Base-by-base conservation (phyloP, 2,888 invertebrate species). In the Ctenicera cuprea region DNA sequence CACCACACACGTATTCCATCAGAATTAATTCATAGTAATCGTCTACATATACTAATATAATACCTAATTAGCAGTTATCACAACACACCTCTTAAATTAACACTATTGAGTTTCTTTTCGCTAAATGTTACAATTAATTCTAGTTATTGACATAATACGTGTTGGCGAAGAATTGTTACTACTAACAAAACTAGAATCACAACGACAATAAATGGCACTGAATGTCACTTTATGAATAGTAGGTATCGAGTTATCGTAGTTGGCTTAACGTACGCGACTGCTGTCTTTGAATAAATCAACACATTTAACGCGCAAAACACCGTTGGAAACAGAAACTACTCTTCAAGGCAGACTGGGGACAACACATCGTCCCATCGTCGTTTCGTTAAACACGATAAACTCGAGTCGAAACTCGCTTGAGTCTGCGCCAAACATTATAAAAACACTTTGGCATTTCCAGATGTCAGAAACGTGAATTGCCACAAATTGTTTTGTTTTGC, bases 1-100 rank as follows among this genome's bases (percentile, higher is more conserved):
- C 80, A 81, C 79, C 83, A 83, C 80, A 83, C 81, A 83, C 83
- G 85, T 85, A 83, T 87, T 86, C 87, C 87, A 87, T 87, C 84
- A 86, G 86, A 80, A 84, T 84, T 84, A 79, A 77, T 77, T 76
- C 76, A 75, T 73, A 74, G 41, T 65, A 73, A 61, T 69, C 65
- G 69, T 59, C 14, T 68, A 38, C 48, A 48, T 48, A 68, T 52
- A 41, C 59, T 59, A n/a, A n/a, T n/a, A n/a, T 38, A 61, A 18
- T 16, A 48, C 14, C 26, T 33, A 30, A 8, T n/a, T 26, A 26
- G 26, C 38, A 22, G 41, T 38, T 9, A 41, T 12, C 57, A 61
- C 38, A 41, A 18, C 37, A 59, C 38, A 38, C 59, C 1, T 30
- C 30, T 14, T 30, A 26, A 59, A 37, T 12, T 14, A 30, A 1